phyloP scores from a whole-genome alignment of 1,140 invertebrate genomes.

The Apocrypta bakeri region DNA sequence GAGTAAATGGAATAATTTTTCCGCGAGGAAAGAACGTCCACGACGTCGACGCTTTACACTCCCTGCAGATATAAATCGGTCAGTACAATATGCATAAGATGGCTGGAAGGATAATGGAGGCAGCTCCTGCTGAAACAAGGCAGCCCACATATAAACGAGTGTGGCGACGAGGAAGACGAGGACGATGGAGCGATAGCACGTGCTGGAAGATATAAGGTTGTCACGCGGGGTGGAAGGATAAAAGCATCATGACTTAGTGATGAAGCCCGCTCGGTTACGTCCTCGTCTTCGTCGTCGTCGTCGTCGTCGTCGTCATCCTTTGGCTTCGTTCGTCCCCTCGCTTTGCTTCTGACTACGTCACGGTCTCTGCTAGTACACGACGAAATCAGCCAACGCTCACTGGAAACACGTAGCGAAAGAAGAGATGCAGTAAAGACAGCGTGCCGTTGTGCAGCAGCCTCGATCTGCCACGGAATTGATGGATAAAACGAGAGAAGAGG shows the following conservation, averaged over 20 bases:
- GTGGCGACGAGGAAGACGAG: constrained; percentile 1
- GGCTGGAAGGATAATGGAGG: constrained; percentile 29
- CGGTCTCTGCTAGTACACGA: constrained; percentile 12
- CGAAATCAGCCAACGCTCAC: constrained; percentile 15
- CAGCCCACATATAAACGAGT: constrained; percentile 7
- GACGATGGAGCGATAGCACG: background rate
- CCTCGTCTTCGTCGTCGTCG: constrained; percentile 58
- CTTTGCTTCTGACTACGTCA: background rate
- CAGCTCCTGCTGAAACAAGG: background rate
- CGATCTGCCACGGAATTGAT: constrained; percentile 25
- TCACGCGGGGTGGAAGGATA: constrained; percentile 61
- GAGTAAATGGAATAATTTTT: constrained; percentile 47
- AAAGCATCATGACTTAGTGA: constrained; percentile 73
- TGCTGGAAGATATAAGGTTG: constrained; percentile 56
- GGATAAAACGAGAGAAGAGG: background rate
- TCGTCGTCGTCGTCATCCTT: constrained; percentile 57
- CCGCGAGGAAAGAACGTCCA: background rate
- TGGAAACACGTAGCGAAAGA: constrained; percentile 6
- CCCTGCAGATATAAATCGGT: constrained; percentile 32
- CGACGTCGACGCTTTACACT: background rate
- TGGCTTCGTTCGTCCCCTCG: constrained; percentile 34
- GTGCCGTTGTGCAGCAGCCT: background rate
- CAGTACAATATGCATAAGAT: constrained; percentile 45
- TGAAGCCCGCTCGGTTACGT: constrained; percentile 60
- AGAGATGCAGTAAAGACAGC: background rate